Conservation (phyloP, 2,888 invertebrate species). For the Synanthedon vespiformis region DNA sequence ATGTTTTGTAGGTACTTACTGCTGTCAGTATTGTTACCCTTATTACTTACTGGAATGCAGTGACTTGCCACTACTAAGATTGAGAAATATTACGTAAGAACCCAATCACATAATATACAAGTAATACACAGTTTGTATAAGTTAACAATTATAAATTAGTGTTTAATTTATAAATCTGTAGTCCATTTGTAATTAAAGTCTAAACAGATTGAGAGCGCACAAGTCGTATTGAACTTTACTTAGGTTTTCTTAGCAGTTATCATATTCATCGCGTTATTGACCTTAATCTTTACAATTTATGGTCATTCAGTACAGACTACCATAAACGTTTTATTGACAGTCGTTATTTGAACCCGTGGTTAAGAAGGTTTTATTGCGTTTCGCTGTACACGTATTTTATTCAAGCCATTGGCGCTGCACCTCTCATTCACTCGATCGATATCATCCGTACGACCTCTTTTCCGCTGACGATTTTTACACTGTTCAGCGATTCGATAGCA, state of each 20-base stretch:
- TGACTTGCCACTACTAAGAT: no score
- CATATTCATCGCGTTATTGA: slow-evolving; percentile 60
- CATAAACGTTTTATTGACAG: slow-evolving; percentile 61
- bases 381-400: slow-evolving; percentile 28
- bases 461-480: slow-evolving; percentile 5
- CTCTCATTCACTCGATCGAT: slow-evolving; percentile 1
- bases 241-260: slow-evolving; percentile 45
- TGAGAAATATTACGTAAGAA: no score
- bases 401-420: slow-evolving; percentile 6
- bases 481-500: slow-evolving; percentile 13
- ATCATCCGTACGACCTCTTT: slow-evolving; percentile 1
- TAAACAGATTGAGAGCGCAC: not conserved
- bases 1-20: no score
- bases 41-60: no score
- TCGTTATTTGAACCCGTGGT: slow-evolving; percentile 48
- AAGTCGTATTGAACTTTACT: slow-evolving; percentile 8
- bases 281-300: slow-evolving; percentile 64
- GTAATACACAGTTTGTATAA: no score
- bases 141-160: no score
- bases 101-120: no score
- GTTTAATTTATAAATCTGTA: no score
- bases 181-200: no score
- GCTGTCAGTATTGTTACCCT: no score
- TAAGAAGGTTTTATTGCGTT: slow-evolving; percentile 33
- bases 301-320: slow-evolving; percentile 53